phyloP scores from a whole-genome alignment of 2,797 vertebrate genomes.

The Artibeus jamaicensis region DNA sequence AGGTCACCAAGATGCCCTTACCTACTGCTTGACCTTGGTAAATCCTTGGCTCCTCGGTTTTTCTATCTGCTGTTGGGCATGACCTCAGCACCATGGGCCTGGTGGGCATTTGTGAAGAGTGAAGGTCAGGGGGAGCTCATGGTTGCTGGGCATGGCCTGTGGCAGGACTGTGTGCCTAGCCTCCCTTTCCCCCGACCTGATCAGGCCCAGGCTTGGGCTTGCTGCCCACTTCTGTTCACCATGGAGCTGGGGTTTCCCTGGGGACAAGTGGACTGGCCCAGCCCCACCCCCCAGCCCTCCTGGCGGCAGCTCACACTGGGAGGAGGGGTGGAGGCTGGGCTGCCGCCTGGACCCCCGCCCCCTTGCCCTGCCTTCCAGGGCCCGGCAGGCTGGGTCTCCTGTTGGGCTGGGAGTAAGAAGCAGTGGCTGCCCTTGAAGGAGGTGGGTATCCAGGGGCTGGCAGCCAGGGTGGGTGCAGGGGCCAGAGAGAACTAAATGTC shows the following conservation, averaged over 20 bases:
- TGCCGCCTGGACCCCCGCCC: conserved; percentile 49
- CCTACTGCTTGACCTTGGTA: background rate
- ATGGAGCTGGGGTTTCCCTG: conserved; percentile 70
- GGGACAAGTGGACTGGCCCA: conserved; percentile 55
- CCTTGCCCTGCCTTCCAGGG: conserved; percentile 15
- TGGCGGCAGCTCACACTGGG: background rate
- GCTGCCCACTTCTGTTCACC: conserved; percentile 49
- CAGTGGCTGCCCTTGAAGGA: background rate
- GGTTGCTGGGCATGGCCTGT: background rate
- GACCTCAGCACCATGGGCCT: background rate
- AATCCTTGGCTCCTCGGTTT: background rate
- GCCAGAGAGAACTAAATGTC: background rate
- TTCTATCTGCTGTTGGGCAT: background rate
- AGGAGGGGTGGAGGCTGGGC: background rate
- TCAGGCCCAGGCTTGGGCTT: conserved; percentile 51
- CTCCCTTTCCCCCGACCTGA: background rate
- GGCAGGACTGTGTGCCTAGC: background rate
- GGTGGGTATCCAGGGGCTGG: conserved; percentile 33
- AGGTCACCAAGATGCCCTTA: background rate
- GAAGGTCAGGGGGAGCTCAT: background rate
- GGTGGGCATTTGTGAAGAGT: background rate
- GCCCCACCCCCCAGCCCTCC: background rate
- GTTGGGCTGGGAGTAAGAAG: background rate
- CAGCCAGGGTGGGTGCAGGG: background rate
- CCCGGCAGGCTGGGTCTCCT: background rate